These are phyloP conservation scores for Microcebus ravelobensis DNA, from an alignment of 2,113 vertebrate species.

Conservation along the genomic window DNA sequence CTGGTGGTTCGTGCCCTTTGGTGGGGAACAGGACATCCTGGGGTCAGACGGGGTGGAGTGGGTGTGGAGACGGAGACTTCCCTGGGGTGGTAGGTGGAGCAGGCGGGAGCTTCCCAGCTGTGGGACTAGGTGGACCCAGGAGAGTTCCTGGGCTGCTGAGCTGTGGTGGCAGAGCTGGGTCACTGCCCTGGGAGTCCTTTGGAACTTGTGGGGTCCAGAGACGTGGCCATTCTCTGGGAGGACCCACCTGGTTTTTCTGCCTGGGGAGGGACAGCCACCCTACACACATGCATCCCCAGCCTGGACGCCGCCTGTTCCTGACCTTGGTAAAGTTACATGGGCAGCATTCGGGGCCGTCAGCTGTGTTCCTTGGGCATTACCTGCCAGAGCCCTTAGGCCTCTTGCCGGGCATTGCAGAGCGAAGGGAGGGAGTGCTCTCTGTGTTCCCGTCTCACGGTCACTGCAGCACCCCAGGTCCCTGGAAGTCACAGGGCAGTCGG, in stretches of 20 bases:
- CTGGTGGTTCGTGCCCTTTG: background rate
- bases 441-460: background rate
- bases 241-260: background rate
- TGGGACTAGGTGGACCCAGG: background rate
- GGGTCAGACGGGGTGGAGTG: background rate
- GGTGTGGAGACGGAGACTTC: background rate
- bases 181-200: background rate
- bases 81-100: background rate
- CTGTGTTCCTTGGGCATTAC: background rate
- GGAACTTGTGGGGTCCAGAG: background rate
- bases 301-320: background rate
- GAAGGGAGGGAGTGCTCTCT: background rate
- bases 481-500: background rate
- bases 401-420: background rate
- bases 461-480: rapidly evolving
- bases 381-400: background rate
- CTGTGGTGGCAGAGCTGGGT: background rate
- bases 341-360: rapidly evolving
- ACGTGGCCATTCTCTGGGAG: background rate
- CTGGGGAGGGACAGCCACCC: background rate
- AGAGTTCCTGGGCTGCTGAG: background rate
- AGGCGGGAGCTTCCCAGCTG: background rate
- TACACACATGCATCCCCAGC: background rate
- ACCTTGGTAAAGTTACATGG: background rate
- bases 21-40: background rate